Conservation (phyloP, 1,140 invertebrate genomes). For the Cotesia vestalis region DNA sequence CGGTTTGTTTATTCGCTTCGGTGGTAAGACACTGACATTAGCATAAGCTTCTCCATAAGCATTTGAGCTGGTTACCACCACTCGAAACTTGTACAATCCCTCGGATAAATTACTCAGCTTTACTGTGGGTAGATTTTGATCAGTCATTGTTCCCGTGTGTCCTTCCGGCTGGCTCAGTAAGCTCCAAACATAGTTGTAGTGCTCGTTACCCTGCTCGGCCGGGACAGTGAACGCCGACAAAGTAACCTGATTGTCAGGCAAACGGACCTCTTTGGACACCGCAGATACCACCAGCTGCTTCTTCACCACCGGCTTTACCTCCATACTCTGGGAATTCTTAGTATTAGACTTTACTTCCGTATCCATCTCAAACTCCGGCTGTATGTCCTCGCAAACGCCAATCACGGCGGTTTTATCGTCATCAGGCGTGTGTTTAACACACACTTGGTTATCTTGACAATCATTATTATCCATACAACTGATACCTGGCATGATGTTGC, state of each 20-base stretch:
- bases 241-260: conserved; percentile 69
- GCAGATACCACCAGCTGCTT: conserved; percentile 82
- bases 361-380: conserved; percentile 54
- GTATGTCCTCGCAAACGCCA: conserved; percentile 32
- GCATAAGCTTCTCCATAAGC: conserved; percentile 86
- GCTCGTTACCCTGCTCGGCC: conserved; percentile 74
- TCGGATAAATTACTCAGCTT: conserved; percentile 81
- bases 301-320: conserved; percentile 59
- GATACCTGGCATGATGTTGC: conserved; percentile 6
- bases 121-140: conserved; percentile 83
- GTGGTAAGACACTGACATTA: conserved; percentile 90
- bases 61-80: conserved; percentile 77
- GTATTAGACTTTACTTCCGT: conserved; percentile 56
- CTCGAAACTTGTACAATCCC: conserved; percentile 89
- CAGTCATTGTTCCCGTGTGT: conserved; percentile 81
- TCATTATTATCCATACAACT: conserved; percentile 25
- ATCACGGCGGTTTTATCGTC: conserved; percentile 26
- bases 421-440: background rate
- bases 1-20: conserved; percentile 84
- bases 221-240: conserved; percentile 84
- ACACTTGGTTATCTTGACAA: conserved; percentile 43
- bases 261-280: conserved; percentile 73
- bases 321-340: conserved; percentile 46
- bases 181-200: conserved; percentile 90
- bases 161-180: conserved; percentile 83